These are phyloP conservation scores for Catharus fuscescens DNA, from an alignment of 2,113 vertebrate genomes.

Conservation along the genomic window DNA sequence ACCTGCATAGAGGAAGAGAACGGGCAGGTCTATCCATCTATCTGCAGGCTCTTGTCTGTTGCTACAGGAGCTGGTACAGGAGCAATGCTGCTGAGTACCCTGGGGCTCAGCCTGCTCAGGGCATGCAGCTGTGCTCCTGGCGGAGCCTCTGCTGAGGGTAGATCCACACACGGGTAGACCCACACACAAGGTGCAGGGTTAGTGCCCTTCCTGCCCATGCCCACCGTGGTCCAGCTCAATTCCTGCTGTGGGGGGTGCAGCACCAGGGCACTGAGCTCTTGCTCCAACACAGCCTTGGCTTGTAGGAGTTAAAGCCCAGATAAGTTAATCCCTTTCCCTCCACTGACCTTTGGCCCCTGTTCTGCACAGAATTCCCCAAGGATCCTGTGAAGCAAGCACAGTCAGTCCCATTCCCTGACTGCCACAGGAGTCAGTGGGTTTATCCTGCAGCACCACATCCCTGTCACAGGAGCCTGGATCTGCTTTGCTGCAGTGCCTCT, in stretches of 20 bases:
- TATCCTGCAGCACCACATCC: neutral
- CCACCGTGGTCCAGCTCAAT: neutral
- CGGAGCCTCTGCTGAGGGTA: neutral
- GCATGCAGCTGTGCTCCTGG: rapidly evolving
- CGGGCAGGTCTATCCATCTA: neutral
- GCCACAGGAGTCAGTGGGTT: neutral
- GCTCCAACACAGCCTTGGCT: neutral
- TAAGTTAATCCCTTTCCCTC: neutral
- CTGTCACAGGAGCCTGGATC: neutral
- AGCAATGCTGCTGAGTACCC: neutral
- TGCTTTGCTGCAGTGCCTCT: neutral
- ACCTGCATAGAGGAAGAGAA: neutral
- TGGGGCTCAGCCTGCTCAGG: neutral
- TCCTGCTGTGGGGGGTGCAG: neutral
- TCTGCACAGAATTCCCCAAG: rapidly evolving
- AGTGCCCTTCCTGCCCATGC: rapidly evolving
- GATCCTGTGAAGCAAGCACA: neutral
- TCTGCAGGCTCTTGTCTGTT: neutral
- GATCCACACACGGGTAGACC: neutral
- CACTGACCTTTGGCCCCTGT: neutral
- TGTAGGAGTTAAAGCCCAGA: neutral
- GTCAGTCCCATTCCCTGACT: neutral
- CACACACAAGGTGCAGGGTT: rapidly evolving
- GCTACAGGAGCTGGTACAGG: neutral
- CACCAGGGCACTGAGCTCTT: neutral